These are phyloP conservation scores for Sialia sialis DNA, from an alignment of 2,113 vertebrate genomes.

Conservation along the genomic window DNA sequence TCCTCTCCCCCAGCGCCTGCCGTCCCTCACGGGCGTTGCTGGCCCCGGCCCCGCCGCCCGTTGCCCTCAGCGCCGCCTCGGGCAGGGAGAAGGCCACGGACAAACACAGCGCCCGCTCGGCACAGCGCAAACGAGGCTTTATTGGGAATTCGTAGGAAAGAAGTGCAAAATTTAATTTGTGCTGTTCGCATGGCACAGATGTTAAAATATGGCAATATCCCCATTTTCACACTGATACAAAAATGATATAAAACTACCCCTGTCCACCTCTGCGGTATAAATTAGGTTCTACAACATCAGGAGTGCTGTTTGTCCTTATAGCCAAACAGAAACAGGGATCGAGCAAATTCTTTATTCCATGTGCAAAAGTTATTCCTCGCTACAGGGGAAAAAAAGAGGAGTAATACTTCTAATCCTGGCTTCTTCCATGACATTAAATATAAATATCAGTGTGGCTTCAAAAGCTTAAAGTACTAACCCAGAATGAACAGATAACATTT, in stretches of 20 bases:
- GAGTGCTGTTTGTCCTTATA: background rate
- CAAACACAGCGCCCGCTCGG: background rate
- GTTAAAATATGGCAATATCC: background rate
- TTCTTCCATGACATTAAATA: background rate
- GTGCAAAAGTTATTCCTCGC: background rate
- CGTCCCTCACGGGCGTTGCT: background rate
- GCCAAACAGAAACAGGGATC: fast-evolving
- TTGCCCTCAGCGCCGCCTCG: background rate
- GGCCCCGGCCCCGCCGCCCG: fast-evolving
- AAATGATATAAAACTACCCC: background rate
- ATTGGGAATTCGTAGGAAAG: constrained; percentile 32
- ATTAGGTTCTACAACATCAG: background rate
- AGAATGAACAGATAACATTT: background rate
- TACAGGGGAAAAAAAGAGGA: background rate
- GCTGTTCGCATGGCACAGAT: background rate
- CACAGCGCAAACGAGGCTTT: constrained; percentile 1
- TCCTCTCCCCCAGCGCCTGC: background rate
- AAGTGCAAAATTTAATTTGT: background rate
- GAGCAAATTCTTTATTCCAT: background rate
- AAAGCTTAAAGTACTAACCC: background rate
- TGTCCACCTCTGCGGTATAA: background rate
- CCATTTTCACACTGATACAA: background rate
- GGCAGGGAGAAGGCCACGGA: no score
- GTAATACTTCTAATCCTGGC: background rate
- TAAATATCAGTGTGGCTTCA: background rate